phyloP scores from a whole-genome alignment of 2,888 invertebrate species.

The Acleris holmiana region DNA sequence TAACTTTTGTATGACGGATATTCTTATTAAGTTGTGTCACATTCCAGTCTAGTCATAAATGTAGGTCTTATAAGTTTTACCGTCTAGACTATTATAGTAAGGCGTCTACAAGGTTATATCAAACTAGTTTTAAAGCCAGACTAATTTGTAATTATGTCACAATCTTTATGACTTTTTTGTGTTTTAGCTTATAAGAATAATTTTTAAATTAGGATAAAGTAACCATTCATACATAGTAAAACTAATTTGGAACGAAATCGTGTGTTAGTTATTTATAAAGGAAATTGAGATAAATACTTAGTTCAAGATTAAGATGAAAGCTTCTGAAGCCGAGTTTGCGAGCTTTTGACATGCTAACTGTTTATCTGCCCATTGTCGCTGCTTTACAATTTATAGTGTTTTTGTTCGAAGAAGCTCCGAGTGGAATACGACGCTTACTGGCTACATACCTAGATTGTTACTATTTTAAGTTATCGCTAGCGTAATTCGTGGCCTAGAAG shows the following conservation, averaged over 20 bases:
- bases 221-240: no score
- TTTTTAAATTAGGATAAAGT: background rate
- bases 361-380: constrained; percentile 36
- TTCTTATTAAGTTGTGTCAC: constrained; percentile 12
- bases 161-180: background rate
- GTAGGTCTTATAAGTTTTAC: constrained; percentile 19
- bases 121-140: constrained; percentile 29
- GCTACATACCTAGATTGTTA: constrained; percentile 26
- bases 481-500: constrained; percentile 8
- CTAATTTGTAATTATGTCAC: constrained; percentile 17
- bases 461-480: constrained; percentile 25
- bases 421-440: constrained; percentile 25
- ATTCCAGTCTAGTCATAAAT: constrained; percentile 17
- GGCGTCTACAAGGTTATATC: constrained; percentile 22
- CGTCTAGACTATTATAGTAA: constrained; percentile 35
- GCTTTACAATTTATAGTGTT: constrained; percentile 34
- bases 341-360: constrained; percentile 25
- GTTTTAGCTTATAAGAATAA: constrained; percentile 1
- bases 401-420: constrained; percentile 33
- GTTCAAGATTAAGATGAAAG: constrained; percentile 22
- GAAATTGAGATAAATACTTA: background rate
- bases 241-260: no score
- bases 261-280: no score
- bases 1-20: background rate
- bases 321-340: background rate